Percentiles rank a stretch among this genome's conserved stretches.
These are phyloP conservation scores for Ceuthmochares aereus DNA, from an alignment of 2,113 vertebrate genomes.

Conservation along the genomic window DNA sequence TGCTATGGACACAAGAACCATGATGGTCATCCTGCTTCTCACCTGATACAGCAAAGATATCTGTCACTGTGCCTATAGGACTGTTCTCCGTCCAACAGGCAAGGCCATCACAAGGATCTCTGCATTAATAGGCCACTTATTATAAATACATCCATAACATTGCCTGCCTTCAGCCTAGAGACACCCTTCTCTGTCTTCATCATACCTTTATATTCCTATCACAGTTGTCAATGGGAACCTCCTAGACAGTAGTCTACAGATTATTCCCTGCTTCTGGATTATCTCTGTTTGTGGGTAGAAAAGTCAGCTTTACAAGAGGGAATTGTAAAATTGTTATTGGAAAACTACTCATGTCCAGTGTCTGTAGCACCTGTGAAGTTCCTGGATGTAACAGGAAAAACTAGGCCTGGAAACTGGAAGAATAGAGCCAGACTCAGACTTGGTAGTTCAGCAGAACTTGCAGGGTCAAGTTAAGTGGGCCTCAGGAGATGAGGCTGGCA, in stretches of 20 bases:
- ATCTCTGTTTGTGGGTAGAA: not conserved
- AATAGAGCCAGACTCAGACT: not conserved
- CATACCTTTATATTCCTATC: not conserved
- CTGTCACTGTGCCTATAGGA: not conserved
- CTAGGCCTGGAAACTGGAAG: not conserved
- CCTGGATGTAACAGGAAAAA: not conserved
- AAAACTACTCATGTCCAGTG: not conserved
- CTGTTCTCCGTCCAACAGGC: not conserved
- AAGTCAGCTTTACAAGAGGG: not conserved
- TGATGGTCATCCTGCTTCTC: not conserved
- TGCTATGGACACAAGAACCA: not conserved
- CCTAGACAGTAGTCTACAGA: not conserved
- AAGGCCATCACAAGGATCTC: not conserved
- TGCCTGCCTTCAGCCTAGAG: not conserved
- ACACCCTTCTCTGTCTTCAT: not conserved
- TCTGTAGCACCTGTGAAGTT: not conserved
- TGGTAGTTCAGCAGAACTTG: not conserved
- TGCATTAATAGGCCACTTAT: not conserved
- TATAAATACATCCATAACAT: not conserved
- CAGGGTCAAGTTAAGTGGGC: rapidly evolving
- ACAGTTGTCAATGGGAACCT: not conserved
- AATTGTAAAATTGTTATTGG: not conserved
- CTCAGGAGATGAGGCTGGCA: not conserved
- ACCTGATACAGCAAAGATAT: not conserved
- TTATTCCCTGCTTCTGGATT: not conserved